Evolutionary conservation across 2,888 invertebrate genomes (phyloP).

Genomic region (Drosophila buzzatii): DNA sequence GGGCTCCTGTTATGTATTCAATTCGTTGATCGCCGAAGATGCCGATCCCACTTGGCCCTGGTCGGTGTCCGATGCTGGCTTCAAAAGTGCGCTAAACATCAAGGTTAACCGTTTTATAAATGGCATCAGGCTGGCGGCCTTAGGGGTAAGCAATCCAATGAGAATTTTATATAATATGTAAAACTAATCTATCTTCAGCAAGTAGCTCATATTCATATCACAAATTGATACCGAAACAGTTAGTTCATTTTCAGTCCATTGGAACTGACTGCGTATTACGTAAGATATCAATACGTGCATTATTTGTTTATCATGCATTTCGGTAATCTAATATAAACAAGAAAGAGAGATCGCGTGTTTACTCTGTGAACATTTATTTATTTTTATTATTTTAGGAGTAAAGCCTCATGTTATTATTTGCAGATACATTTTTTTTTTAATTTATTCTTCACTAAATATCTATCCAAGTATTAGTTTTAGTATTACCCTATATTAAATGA

Average conservation of each 20-base stretch:
- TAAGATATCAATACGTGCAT: not conserved
- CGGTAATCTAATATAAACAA: not conserved
- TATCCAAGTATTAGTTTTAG: too few species aligned
- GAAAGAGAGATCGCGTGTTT: too few species aligned
- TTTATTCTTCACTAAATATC: too few species aligned
- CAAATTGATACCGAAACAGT: not conserved
- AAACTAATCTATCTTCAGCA: not conserved
- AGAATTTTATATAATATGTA: not conserved
- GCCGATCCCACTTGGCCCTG: slow-evolving; percentile 70
- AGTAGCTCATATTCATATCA: not conserved
- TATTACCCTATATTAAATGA: too few species aligned
- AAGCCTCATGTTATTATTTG: too few species aligned
- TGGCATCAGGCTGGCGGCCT: slow-evolving; percentile 15
- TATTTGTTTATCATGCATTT: not conserved
- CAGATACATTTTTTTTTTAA: too few species aligned
- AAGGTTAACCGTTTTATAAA: slow-evolving; percentile 48
- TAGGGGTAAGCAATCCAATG: slow-evolving; percentile 56
- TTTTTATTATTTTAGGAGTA: not conserved
- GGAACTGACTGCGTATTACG: not conserved
- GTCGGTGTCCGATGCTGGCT: slow-evolving; percentile 65
- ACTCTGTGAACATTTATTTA: not conserved
- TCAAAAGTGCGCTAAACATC: slow-evolving; percentile 58
- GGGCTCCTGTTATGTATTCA: slow-evolving; percentile 63
- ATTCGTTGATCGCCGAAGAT: slow-evolving; percentile 38
- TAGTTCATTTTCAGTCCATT: not conserved